phyloP scores from a whole-genome alignment of 2,888 invertebrate species.

The Drosophila percnosoma region DNA sequence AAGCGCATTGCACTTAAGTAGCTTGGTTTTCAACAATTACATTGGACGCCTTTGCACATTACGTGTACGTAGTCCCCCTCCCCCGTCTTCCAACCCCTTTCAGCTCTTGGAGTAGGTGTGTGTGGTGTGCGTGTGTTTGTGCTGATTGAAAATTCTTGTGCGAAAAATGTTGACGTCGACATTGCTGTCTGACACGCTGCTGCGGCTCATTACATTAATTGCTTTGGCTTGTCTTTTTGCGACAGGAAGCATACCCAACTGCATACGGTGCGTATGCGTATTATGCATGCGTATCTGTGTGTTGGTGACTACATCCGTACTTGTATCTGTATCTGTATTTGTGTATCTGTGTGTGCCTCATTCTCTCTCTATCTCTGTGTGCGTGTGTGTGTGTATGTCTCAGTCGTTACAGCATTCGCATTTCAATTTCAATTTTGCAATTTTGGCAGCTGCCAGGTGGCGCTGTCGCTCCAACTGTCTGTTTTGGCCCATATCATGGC shows the following conservation, averaged over 20 bases:
- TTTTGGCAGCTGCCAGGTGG: slow-evolving; percentile 83
- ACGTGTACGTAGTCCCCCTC: slow-evolving; percentile 25
- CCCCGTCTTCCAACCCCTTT: slow-evolving; percentile 4
- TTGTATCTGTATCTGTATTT: background rate
- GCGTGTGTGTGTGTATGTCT: slow-evolving; percentile 9
- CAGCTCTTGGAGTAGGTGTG: slow-evolving; percentile 14
- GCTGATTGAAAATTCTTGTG: slow-evolving; percentile 79
- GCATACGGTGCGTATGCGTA: slow-evolving; percentile 75
- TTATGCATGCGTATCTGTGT: slow-evolving; percentile 68
- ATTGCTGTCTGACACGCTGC: slow-evolving; percentile 71
- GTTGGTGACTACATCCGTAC: background rate
- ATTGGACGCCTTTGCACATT: slow-evolving; percentile 77
- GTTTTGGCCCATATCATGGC: slow-evolving; percentile 71
- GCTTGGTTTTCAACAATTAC: slow-evolving; percentile 76
- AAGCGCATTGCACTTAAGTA: slow-evolving; percentile 69
- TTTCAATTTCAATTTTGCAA: slow-evolving; percentile 82
- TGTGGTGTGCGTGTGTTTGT: slow-evolving; percentile 48
- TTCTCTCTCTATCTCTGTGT: background rate
- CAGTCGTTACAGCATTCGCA: slow-evolving; percentile 72
- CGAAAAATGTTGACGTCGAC: slow-evolving; percentile 79
- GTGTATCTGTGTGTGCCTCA: background rate
- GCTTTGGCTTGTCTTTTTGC: slow-evolving; percentile 77
- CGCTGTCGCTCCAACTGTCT: slow-evolving; percentile 79
- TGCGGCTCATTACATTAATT: slow-evolving; percentile 80
- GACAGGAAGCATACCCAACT: slow-evolving; percentile 32